Evolutionary conservation across 2,888 invertebrate species (phyloP), one percentile per base, ranked within the genome.

Genomic region (Trimorus sp.): DNA sequence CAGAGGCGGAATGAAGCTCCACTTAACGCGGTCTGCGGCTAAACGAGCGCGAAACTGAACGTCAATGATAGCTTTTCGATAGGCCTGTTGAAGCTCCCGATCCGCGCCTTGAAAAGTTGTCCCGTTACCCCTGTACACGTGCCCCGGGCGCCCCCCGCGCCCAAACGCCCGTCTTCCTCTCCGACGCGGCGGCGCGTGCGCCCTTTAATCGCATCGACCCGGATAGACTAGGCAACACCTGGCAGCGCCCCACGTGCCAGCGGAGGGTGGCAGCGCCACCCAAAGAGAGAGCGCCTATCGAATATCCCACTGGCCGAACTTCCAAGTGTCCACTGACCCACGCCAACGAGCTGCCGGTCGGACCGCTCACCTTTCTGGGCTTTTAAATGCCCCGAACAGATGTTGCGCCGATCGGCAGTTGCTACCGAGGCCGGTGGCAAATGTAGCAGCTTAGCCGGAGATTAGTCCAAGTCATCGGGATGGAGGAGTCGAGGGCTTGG

Each of bases 171-270:
- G 51, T 51, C n/a, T 45, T 45, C 51, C 51, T 16, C 37, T 36
- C 60, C 16, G 59, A 58, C 42, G 48, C 26, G 42, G 37, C 59
- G 59, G 56, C 83, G 76, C 83, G 73, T 83, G 83, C 83, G 83
- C 83, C 54, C 62, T 63, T 66, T 60, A 42, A 58, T 68, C 70
- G 68, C 83, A 83, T 81, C 83, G 83, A 83, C 80, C 78, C 80
- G 78, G 70, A 76, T 74, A 76, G 79, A 63, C 71, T 70, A 78
- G 83, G 78, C 80, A 81, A 83, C 83, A 83, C 83, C 83, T 83
- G 83, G 80, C 76, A 75, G 83, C 80, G 68, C 83, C 83, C 78
- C 83, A 83, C 83, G 83, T 83, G 80, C 75, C 83, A 76, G 49
- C 66, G 73, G 58, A 59, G 75, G 74, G 83, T 73, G 74, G 63